These are phyloP conservation scores for Clarias batrachus DNA, from an alignment of 2,113 vertebrate genomes.

Conservation along the genomic window DNA sequence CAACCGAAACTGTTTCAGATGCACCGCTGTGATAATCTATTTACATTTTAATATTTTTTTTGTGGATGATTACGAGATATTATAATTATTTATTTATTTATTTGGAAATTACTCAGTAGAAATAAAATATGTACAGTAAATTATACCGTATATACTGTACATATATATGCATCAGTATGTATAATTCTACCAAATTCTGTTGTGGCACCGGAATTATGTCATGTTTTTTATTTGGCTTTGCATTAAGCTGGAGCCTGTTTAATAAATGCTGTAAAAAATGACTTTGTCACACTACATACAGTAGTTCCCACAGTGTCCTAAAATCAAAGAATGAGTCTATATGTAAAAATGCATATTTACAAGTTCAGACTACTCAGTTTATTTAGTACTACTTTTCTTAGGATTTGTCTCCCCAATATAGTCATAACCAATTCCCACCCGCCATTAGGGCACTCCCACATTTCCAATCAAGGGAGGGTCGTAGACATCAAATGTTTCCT, in stretches of 20 bases:
- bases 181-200: neutral
- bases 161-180: neutral
- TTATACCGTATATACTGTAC: neutral
- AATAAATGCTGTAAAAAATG: neutral
- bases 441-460: too few species aligned
- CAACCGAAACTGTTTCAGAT: conserved; percentile 55
- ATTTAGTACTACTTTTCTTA: too few species aligned
- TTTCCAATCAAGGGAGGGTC: too few species aligned
- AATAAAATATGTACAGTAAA: neutral
- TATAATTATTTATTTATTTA: neutral
- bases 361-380: too few species aligned
- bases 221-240: neutral
- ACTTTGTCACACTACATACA: too few species aligned
- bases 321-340: too few species aligned
- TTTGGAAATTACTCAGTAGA: neutral
- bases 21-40: conserved; percentile 25
- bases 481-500: too few species aligned
- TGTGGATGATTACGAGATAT: conserved; percentile 23
- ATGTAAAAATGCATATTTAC: too few species aligned
- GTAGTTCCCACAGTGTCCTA: too few species aligned
- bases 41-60: conserved; percentile 25
- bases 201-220: neutral
- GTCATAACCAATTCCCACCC: too few species aligned
- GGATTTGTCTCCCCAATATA: too few species aligned
- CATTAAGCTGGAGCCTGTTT: neutral